Evolutionary conservation across 2,888 invertebrate species (phyloP), one percentile per base, ranked within the genome.

Genomic region (Ornithoptera alexandrae): DNA sequence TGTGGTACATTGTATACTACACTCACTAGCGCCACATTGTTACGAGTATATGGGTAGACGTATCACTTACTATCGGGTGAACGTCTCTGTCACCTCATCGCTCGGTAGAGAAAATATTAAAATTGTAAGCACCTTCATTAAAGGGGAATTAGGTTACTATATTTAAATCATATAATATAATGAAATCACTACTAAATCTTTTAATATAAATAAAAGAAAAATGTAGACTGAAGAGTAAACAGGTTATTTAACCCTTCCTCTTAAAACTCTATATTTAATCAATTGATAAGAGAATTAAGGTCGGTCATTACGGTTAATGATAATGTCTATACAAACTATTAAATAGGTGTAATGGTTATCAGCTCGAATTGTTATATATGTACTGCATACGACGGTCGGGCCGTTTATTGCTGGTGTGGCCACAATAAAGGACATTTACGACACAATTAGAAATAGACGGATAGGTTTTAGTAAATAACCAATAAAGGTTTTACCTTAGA

Each of bases 241-340:
- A 15, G 5, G 22, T 22, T 15, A 15, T 17, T 50, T 5, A 15
- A 15, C 12, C 50, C 15, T 50, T 50, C 1, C 15, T 15, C 15
- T 1, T 50, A 18, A 50, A 17, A 15, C 30, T 30, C 30, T 30
- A 50, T 15, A 50, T 17, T 50, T 50, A 50, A 18, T 4, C 50
- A 50, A 50, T 15, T 50, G 17, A 50, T 15, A 46, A 50, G 15
- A 50, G 17, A 18, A 50, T 50, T 50, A 17, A 50, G 50, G 17
- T 50, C 17, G 0, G 2, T 67, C 67, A 67, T 62, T 61, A 62
- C 22, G 56, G 61, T 67, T 67, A 67, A 67, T 67, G 67, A 36
- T 22, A 39, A 50, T 20, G 61, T 61, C 61, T 53, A 39, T 22
- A 56, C 50, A 61, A 61, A 67, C 67, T 61, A 61, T 67, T 66